Evolutionary conservation across 2,113 vertebrate genomes (phyloP).

Genomic region (Peromyscus leucopus): DNA sequence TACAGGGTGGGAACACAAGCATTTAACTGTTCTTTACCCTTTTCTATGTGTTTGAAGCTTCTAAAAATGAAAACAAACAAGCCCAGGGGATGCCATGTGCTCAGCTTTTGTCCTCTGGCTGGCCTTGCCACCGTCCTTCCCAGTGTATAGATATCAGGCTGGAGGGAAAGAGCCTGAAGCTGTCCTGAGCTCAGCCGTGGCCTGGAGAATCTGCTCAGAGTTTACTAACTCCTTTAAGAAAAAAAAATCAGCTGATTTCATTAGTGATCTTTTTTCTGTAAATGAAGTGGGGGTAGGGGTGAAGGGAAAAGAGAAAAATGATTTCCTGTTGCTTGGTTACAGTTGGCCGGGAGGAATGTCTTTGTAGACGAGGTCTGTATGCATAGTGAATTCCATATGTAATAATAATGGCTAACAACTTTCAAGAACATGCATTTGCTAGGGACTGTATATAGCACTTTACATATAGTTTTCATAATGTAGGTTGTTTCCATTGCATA

Average conservation of each 20-base stretch:
- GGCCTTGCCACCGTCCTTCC: neutral
- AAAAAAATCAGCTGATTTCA: neutral
- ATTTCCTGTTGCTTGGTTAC: constrained; percentile 55
- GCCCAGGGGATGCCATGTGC: neutral
- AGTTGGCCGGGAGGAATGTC: neutral
- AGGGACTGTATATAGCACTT: neutral
- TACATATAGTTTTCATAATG: neutral
- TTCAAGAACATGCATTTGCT: neutral
- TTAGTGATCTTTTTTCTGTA: neutral
- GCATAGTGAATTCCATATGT: neutral
- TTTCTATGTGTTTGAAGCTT: constrained; percentile 1
- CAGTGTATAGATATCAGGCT: neutral
- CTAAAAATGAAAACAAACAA: constrained; percentile 48
- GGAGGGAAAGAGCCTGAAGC: neutral
- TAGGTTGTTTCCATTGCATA: neutral
- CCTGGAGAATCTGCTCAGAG: neutral
- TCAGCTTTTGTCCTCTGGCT: neutral
- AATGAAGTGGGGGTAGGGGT: neutral
- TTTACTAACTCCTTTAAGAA: neutral
- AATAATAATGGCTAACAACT: neutral
- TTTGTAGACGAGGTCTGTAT: constrained; percentile 6
- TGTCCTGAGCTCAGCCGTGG: neutral
- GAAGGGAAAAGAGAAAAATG: neutral
- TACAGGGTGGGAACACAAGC: neutral
- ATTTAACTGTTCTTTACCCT: neutral